Conservation (phyloP, 2,113 vertebrate genomes). For the Vidua chalybeata region DNA sequence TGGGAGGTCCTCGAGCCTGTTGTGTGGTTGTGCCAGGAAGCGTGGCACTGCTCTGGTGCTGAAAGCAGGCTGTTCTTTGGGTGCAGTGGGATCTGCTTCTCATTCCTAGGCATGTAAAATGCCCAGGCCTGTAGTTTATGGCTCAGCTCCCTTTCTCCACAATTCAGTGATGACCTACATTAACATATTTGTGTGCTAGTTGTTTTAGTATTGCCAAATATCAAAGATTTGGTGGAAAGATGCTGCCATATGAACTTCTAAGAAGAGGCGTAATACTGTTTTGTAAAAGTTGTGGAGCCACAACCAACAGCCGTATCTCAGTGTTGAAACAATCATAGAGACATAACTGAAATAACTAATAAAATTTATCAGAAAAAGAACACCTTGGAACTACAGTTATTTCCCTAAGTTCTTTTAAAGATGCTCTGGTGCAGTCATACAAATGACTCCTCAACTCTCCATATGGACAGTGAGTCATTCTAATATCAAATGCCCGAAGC, state of each 20-base stretch:
- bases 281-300: background rate
- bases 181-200: background rate
- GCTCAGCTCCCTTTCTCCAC: background rate
- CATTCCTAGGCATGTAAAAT: background rate
- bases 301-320: background rate
- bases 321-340: background rate
- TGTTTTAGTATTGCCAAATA: background rate
- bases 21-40: background rate
- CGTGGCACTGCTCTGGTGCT: rapidly evolving
- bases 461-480: constrained; percentile 37
- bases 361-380: background rate
- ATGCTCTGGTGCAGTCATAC: background rate
- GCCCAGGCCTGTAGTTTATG: background rate
- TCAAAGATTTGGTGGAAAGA: background rate
- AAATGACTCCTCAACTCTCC: background rate
- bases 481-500: background rate
- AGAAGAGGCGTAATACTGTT: background rate
- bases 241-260: background rate
- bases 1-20: rapidly evolving
- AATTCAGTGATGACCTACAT: background rate
- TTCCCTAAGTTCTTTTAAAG: background rate
- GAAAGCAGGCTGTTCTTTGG: background rate
- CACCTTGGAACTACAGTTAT: background rate
- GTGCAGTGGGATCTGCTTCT: background rate
- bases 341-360: background rate